Evolutionary conservation across 2,797 vertebrate genomes (phyloP).

Genomic region (Typhlichthys eigenmanni): DNA sequence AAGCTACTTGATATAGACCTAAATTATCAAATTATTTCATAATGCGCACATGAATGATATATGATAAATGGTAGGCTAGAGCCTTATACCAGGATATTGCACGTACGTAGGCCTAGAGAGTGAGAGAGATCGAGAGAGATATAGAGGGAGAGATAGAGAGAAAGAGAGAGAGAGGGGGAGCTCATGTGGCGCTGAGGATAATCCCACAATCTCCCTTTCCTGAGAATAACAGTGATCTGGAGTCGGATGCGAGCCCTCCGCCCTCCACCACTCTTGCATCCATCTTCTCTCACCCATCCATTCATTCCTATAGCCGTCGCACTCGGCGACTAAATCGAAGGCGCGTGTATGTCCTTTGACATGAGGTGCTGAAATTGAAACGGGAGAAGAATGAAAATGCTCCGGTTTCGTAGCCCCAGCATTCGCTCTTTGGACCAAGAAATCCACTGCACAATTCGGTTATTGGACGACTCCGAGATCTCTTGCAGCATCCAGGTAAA

Average conservation of each 20-base stretch:
- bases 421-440: slow-evolving; percentile 90
- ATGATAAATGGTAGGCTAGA: too few species aligned
- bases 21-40: too few species aligned
- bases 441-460: slow-evolving; percentile 89
- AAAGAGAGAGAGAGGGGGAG: slow-evolving; percentile 6
- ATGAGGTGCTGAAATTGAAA: slow-evolving; percentile 74
- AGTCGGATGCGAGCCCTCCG: slow-evolving; percentile 56
- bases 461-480: slow-evolving; percentile 94
- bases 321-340: slow-evolving; percentile 25
- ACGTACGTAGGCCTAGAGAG: too few species aligned
- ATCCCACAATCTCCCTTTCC: slow-evolving; percentile 28
- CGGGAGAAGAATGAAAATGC: slow-evolving; percentile 89
- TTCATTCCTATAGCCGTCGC: slow-evolving; percentile 40
- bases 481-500: slow-evolving; percentile 93
- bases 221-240: slow-evolving; percentile 43
- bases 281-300: slow-evolving; percentile 45
- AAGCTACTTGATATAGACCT: too few species aligned
- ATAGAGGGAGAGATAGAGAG: neutral
- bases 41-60: too few species aligned
- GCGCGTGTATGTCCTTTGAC: slow-evolving; percentile 50
- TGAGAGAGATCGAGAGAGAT: too few species aligned
- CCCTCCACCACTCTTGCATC: slow-evolving; percentile 47
- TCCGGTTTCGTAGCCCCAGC: slow-evolving; percentile 95
- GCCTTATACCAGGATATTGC: too few species aligned
- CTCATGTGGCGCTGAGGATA: neutral